These are phyloP conservation scores for Ochlodes sylvanus DNA, from an alignment of 2,888 invertebrate genomes.

Conservation along the genomic window DNA sequence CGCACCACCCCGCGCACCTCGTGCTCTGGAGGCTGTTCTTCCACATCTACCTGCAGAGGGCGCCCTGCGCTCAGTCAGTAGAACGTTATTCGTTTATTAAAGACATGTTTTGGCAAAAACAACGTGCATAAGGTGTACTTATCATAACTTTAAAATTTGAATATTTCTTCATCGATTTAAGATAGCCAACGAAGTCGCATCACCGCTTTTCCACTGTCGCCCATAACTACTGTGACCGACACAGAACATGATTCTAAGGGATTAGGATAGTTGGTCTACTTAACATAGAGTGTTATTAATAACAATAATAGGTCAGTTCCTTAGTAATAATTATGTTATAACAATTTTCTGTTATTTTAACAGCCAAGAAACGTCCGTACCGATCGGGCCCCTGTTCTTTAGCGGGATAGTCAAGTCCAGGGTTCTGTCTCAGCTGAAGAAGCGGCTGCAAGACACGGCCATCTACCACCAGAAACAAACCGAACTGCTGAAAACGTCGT, in stretches of 20 bases:
- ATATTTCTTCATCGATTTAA: no score
- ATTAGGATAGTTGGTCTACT: no score
- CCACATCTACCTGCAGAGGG: constrained; percentile 68
- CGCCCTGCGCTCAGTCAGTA: constrained; percentile 56
- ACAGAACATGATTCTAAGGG: no score
- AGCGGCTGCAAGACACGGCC: constrained; percentile 62
- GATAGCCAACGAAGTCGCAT: no score
- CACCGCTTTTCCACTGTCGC: no score
- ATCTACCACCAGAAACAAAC: constrained; percentile 61
- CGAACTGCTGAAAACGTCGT: constrained; percentile 45
- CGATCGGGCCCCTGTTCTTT: constrained; percentile 75
- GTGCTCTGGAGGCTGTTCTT: constrained; percentile 71
- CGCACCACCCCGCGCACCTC: constrained; percentile 63
- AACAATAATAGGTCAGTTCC: no score
- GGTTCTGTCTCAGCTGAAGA: constrained; percentile 63
- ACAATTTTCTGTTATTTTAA: background rate
- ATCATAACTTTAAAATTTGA: no score
- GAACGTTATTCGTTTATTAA: background rate
- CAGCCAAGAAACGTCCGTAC: constrained; percentile 56
- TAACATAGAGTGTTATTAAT: no score
- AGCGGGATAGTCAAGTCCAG: constrained; percentile 74
- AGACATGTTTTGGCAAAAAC: no score
- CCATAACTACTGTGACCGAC: no score
- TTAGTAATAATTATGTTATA: no score
- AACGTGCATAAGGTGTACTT: no score